These are phyloP conservation scores for Pan paniscus DNA, from an alignment of 2,113 vertebrate species.

Conservation along the genomic window DNA sequence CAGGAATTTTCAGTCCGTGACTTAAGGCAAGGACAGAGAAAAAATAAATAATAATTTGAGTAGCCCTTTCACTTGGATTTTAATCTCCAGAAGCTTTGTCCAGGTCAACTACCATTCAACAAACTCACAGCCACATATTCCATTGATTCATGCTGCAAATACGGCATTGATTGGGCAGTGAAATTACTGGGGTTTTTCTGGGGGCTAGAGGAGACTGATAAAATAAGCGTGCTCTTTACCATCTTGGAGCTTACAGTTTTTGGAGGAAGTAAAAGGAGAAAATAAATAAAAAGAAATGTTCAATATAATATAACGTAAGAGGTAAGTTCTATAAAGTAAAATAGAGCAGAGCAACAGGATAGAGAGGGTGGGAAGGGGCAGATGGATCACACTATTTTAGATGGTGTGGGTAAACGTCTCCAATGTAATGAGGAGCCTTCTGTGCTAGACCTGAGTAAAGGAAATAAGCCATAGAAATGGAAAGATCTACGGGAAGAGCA, in stretches of 20 bases:
- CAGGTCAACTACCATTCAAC: constrained; percentile 73
- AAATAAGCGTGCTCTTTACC: background rate
- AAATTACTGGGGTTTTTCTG: background rate
- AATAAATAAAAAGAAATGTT: background rate
- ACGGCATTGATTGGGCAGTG: background rate
- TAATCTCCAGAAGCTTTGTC: constrained; percentile 66
- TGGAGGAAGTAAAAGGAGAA: background rate
- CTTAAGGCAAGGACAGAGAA: constrained; percentile 62
- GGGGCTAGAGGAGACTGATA: background rate
- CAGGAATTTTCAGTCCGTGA: constrained; percentile 64
- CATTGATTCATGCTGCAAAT: background rate
- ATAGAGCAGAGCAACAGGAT: background rate
- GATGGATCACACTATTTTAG: background rate
- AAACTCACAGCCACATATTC: constrained; percentile 63
- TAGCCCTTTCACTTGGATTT: background rate
- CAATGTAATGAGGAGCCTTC: background rate
- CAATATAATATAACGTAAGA: background rate
- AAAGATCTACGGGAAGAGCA: background rate
- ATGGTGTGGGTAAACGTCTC: background rate
- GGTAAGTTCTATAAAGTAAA: background rate
- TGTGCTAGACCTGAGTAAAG: background rate
- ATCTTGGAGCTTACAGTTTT: background rate
- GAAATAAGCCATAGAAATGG: background rate
- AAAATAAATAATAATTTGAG: constrained; percentile 65
- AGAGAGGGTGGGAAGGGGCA: background rate